Evolutionary conservation across 2,113 vertebrate species (phyloP), one percentile per base, ranked within the genome.

Genomic region (Beaufortia kweichowensis): DNA sequence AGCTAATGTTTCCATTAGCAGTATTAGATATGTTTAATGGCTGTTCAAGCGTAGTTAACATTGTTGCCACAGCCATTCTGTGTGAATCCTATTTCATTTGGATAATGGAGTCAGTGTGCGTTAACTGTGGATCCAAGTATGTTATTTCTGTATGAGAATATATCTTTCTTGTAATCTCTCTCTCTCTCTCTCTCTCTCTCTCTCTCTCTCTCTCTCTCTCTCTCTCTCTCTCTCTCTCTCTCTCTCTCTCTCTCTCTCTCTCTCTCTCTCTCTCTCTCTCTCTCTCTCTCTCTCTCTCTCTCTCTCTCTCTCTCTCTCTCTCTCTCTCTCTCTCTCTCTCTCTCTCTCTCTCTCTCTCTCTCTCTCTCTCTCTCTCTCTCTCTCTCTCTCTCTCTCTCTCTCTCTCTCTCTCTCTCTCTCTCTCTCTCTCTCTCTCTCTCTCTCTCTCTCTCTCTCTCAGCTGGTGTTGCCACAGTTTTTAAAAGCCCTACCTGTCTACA

Each of bases 381-480:
- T 75, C 11, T 62, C 23, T 68, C 33, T 41, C 14, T 46, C 55
- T 56, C 35, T 28, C 17, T 46, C 14, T 60, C 1, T 66, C 28
- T 55, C 4, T 71, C 10, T 75, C 11, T 62, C 23, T 68, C 33
- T 41, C 14, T 46, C 55, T 56, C 35, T 28, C 17, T 46, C 14
- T 60, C 1, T 66, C 28, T 55, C 4, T 71, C 10, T 75, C 11
- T 62, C 23, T 68, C 33, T 28, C 17, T 46, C 14, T 60, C 1
- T 66, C 28, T 55, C 4, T 71, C 10, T 75, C 11, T 62, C 23
- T 68, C 33, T 41, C 14, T 46, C 55, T 56, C 35, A 93, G 91
- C 87, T 93, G 81, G 89, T 93, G 48, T 85, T 93, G n/a, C 91
- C 92, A 31, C 91, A 89, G 83, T 85, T 87, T 29, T 88, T 93